Conservation (phyloP, 1,140 invertebrate genomes). For the Chironomus striatipennis region DNA sequence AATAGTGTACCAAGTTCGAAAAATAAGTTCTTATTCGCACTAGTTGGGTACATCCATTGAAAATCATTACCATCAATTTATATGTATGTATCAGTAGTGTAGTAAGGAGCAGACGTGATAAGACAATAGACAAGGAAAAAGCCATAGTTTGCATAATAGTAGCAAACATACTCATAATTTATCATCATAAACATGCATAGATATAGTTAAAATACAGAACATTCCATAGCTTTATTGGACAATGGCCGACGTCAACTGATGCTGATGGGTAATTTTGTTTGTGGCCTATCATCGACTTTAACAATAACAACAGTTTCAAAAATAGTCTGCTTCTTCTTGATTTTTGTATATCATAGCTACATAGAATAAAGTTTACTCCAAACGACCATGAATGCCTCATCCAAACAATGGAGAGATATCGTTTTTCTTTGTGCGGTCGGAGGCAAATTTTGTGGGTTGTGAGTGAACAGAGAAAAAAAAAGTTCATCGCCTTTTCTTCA, state of each 20-base stretch:
- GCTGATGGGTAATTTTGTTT: slow-evolving; percentile 12
- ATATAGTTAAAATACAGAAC: neutral
- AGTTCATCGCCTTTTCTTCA: neutral
- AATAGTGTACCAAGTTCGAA: too few relatives aligned
- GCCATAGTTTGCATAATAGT: neutral
- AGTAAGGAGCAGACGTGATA: too few relatives aligned
- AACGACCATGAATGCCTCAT: neutral
- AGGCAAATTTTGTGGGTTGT: neutral
- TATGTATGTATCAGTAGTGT: too few relatives aligned
- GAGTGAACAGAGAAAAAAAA: neutral
- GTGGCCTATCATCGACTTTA: slow-evolving; percentile 5
- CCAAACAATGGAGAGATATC: slow-evolving; percentile 3
- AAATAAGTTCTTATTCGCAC: too few relatives aligned
- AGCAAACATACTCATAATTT: neutral
- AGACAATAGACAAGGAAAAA: neutral
- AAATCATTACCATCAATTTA: too few relatives aligned
- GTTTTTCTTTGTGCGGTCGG: neutral
- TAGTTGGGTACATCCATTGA: too few relatives aligned
- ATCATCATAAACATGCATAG: neutral
- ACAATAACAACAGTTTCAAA: neutral
- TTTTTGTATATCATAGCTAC: too few relatives aligned
- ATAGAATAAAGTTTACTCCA: too few relatives aligned
- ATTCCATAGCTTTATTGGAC: neutral
- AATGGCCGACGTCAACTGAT: neutral
- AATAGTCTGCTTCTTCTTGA: too few relatives aligned